A percentile compares a stretch with the other conserved stretches of the same genome.
Conservation (phyloP, 2,113 vertebrate species). For the Mola mola region DNA sequence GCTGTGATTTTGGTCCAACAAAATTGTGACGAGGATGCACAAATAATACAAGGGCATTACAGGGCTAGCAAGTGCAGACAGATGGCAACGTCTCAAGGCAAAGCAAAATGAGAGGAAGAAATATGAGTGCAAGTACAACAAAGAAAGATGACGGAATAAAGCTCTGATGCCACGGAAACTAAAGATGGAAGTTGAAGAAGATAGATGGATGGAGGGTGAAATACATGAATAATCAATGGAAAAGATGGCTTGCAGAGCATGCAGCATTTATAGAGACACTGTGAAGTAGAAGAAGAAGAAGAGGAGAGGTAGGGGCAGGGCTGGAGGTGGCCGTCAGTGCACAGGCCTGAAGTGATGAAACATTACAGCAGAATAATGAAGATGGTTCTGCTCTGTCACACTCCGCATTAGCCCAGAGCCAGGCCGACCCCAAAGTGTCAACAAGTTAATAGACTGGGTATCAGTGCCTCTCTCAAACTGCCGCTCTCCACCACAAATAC, state of each 20-base stretch:
- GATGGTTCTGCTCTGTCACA: constrained; percentile 87
- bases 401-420: constrained; percentile 83
- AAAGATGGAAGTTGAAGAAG: constrained; percentile 40
- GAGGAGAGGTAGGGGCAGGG: constrained; percentile 40
- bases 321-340: constrained; percentile 63
- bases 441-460: constrained; percentile 85
- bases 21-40: constrained; percentile 48
- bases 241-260: constrained; percentile 15
- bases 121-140: constrained; percentile 53
- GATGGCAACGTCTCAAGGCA: constrained; percentile 66
- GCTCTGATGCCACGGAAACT: constrained; percentile 46
- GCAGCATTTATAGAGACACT: constrained; percentile 13
- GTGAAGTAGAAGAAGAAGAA: constrained; percentile 38
- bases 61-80: constrained; percentile 51
- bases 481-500: constrained; percentile 63
- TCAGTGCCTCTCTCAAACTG: constrained; percentile 76
- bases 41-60: constrained; percentile 58
- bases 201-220: constrained; percentile 44
- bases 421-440: constrained; percentile 86
- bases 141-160: constrained; percentile 69
- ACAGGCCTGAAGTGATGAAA: constrained; percentile 80
- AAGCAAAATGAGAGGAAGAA: constrained; percentile 63
- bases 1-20: constrained; percentile 37
- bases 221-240: constrained; percentile 47
- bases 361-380: constrained; percentile 84